phyloP scores from a whole-genome alignment of 2,797 vertebrate species.

The Neopelma chrysocephalum region DNA sequence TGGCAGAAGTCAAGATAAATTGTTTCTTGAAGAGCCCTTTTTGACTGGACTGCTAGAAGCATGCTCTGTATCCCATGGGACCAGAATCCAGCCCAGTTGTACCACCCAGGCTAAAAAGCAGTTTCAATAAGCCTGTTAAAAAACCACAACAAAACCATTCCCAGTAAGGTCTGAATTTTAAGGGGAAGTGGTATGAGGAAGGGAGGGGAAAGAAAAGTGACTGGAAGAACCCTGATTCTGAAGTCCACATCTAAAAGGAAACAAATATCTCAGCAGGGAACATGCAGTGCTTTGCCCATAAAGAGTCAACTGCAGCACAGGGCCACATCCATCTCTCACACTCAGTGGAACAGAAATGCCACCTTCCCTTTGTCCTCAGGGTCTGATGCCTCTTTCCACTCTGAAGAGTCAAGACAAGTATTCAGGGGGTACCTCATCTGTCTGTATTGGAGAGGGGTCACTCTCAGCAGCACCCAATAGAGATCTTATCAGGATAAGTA shows the following conservation, averaged over 20 bases:
- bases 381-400: neutral
- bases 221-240: neutral
- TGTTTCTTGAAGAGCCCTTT: neutral
- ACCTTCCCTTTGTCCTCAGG: neutral
- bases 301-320: neutral
- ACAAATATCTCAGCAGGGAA: neutral
- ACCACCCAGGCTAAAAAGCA: neutral
- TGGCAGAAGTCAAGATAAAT: neutral
- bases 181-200: neutral
- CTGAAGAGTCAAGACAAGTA: neutral
- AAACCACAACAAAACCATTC: neutral
- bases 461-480: neutral
- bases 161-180: neutral
- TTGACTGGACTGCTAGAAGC: neutral
- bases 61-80: neutral
- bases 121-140: neutral
- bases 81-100: neutral
- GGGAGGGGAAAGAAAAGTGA: neutral
- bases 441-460: neutral
- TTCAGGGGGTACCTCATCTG: neutral
- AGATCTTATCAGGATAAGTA: neutral
- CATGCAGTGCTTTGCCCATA: neutral
- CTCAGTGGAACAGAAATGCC: neutral
- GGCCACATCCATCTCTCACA: neutral
- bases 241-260: neutral